Evolutionary conservation across 2,113 vertebrate genomes (phyloP).

Genomic region (Microcebus jonahi): DNA sequence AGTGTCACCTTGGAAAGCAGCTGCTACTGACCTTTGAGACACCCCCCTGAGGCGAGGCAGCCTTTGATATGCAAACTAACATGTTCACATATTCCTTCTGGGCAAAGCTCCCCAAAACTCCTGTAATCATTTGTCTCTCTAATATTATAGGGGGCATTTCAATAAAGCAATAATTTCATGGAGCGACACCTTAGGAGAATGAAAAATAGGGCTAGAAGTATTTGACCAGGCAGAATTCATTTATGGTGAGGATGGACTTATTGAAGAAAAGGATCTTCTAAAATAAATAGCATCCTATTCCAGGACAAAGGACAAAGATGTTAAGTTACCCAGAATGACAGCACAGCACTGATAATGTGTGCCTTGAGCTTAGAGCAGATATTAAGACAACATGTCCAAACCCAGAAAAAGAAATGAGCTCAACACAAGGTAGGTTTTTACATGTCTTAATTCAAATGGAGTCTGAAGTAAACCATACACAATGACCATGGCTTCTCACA

Average conservation of each 20-base stretch:
- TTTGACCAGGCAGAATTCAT: background rate
- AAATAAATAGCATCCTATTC: background rate
- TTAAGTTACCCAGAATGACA: background rate
- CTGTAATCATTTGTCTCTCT: no score
- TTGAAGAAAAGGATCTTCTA: background rate
- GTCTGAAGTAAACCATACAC: background rate
- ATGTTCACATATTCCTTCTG: no score
- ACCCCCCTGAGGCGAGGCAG: no score
- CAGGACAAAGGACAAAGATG: background rate
- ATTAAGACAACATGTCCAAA: background rate
- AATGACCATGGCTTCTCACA: background rate
- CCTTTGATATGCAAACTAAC: no score
- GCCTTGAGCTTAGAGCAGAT: background rate
- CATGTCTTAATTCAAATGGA: background rate
- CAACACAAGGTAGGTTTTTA: background rate
- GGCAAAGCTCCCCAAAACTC: no score
- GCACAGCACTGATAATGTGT: background rate
- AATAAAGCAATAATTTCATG: no score
- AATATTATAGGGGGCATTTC: no score
- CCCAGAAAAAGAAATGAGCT: background rate
- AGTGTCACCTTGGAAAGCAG: no score
- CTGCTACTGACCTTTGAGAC: no score
- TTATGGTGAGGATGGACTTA: background rate
- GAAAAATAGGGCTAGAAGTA: background rate
- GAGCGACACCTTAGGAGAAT: background rate